phyloP scores from a whole-genome alignment of 1,140 invertebrate species.

The Zelostemma sp. region DNA sequence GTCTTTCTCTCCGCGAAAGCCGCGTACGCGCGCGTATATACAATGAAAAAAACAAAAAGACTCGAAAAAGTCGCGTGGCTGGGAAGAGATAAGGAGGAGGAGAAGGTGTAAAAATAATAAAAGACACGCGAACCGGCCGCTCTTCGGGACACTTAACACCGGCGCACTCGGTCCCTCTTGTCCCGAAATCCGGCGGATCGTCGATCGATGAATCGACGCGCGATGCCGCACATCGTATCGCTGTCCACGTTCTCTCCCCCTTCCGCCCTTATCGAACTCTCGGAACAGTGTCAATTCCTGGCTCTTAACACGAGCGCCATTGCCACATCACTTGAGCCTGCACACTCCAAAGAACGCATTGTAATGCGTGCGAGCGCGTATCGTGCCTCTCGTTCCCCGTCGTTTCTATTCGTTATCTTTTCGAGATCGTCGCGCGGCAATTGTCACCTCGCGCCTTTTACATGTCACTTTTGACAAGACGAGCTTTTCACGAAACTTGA shows the following conservation, averaged over 20 bases:
- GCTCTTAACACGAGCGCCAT: conserved; percentile 47
- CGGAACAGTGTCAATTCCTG: conserved; percentile 3
- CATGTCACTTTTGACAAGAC: neutral
- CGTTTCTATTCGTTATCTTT: neutral
- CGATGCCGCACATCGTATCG: conserved; percentile 9
- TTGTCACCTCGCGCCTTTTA: neutral
- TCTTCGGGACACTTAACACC: neutral
- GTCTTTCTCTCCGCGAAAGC: neutral
- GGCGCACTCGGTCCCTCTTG: conserved; percentile 11
- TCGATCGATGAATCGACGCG: conserved; percentile 10
- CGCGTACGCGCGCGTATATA: neutral
- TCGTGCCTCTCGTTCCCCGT: too few relatives aligned
- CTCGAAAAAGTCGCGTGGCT: too few relatives aligned
- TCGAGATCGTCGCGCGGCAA: neutral
- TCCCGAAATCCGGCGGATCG: conserved; percentile 21
- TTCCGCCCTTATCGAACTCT: neutral
- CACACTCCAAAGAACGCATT: conserved; percentile 18
- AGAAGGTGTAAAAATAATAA: too few relatives aligned
- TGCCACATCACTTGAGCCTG: conserved; percentile 44
- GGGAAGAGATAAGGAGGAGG: conserved; percentile 12
- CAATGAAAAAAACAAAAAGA: conserved; percentile 7
- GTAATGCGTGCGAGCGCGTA: conserved; percentile 18
- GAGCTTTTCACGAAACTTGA: too few relatives aligned
- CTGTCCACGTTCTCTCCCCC: neutral
- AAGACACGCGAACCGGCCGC: conserved; percentile 21